A percentile compares a stretch with the other conserved stretches of the same genome.
Conservation (phyloP, 1,140 invertebrate species). For the Bombus waltoni region DNA sequence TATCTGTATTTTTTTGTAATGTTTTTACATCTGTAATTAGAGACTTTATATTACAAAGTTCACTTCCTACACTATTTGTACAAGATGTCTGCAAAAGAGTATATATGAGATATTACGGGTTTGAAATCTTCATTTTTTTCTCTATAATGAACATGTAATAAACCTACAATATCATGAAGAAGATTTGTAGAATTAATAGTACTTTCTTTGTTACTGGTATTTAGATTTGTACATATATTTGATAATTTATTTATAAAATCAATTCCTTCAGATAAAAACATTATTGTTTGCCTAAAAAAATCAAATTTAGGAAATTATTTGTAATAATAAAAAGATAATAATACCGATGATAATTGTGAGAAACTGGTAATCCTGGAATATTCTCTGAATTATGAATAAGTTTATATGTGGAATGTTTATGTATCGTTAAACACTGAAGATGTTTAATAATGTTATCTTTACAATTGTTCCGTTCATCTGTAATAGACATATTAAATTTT, state of each 20-base stretch:
- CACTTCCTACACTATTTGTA: conserved; percentile 45
- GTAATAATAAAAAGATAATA: conserved; percentile 9
- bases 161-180: conserved; percentile 61
- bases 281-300: conserved; percentile 59
- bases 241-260: conserved; percentile 62
- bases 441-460: conserved; percentile 64
- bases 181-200: conserved; percentile 40
- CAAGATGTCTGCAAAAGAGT: conserved; percentile 54
- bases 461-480: conserved; percentile 48
- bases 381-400: conserved; percentile 57
- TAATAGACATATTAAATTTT: conserved; percentile 28
- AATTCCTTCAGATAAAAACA: conserved; percentile 56
- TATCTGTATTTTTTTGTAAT: conserved; percentile 55
- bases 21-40: conserved; percentile 57
- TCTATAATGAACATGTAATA: background rate
- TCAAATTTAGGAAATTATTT: background rate
- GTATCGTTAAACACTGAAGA: conserved; percentile 54
- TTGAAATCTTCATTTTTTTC: background rate
- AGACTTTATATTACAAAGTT: conserved; percentile 59
- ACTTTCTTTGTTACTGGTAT: conserved; percentile 38
- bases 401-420: conserved; percentile 66
- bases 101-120: background rate
- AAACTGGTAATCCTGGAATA: conserved; percentile 64
- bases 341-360: conserved; percentile 66
- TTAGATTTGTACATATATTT: conserved; percentile 27